A percentile compares a stretch with the other conserved stretches of the same genome.
Conservation (phyloP, 2,888 invertebrate genomes). For the Hanleya hanleyi region DNA sequence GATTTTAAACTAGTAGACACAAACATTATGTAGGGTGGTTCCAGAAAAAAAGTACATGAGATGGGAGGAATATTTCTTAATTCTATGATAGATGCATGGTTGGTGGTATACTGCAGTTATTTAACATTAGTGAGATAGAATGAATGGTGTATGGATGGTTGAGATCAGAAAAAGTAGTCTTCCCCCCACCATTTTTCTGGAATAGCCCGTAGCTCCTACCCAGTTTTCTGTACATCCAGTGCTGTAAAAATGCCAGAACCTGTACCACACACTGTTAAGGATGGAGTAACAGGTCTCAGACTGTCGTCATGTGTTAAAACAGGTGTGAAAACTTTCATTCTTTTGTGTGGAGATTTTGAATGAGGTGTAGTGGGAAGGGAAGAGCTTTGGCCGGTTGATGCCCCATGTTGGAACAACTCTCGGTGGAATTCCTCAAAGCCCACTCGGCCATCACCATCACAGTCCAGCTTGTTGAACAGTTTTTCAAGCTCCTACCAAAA, state of each 20-base stretch:
- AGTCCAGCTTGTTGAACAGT: background rate
- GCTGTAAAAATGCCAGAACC: background rate
- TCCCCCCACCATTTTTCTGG: too few species aligned
- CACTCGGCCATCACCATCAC: background rate
- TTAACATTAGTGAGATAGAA: too few species aligned
- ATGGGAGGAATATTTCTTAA: too few species aligned
- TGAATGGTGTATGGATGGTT: too few species aligned
- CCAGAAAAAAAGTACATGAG: too few species aligned
- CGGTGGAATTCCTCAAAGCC: background rate
- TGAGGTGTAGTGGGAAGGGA: background rate
- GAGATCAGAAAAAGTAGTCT: too few species aligned
- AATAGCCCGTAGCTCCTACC: background rate
- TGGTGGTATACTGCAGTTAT: too few species aligned
- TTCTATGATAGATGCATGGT: too few species aligned
- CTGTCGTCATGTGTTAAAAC: background rate
- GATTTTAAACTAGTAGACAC: too few species aligned
- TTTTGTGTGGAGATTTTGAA: background rate
- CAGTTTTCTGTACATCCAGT: background rate
- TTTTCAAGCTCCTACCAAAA: background rate
- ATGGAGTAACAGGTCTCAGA: background rate
- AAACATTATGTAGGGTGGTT: too few species aligned
- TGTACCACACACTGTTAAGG: background rate
- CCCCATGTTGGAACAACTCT: background rate
- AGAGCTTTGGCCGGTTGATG: background rate
- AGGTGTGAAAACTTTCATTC: too few species aligned